Conservation (phyloP, 2,888 invertebrate species). For the Cephus spinipes region DNA sequence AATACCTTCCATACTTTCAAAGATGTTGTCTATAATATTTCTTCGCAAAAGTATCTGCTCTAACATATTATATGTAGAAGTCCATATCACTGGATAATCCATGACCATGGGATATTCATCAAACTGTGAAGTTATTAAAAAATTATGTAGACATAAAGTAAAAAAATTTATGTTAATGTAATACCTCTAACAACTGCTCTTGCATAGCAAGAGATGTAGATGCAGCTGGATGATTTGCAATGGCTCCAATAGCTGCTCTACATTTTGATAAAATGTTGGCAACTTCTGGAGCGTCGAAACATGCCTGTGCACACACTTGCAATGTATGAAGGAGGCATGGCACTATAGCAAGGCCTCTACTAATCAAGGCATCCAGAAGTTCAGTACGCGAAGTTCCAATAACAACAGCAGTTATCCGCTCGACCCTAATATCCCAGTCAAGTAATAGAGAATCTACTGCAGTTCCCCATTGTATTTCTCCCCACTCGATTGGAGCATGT, state of each 20-base stretch:
- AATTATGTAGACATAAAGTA: neutral
- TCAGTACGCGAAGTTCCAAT: conserved; percentile 43
- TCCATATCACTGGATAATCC: conserved; percentile 50
- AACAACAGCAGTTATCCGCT: conserved; percentile 50
- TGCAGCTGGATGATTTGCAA: conserved; percentile 38
- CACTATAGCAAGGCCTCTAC: conserved; percentile 44
- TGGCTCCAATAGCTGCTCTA: conserved; percentile 42
- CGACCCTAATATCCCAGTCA: conserved; percentile 50
- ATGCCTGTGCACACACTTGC: conserved; percentile 44
- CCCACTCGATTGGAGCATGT: conserved; percentile 43
- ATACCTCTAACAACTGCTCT: conserved; percentile 35
- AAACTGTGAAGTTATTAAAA: conserved; percentile 6
- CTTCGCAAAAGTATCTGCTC: conserved; percentile 46
- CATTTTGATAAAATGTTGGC: conserved; percentile 46
- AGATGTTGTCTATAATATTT: conserved; percentile 35
- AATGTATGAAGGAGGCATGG: conserved; percentile 56
- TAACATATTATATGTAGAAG: conserved; percentile 54
- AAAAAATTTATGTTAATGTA: neutral
- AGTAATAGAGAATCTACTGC: conserved; percentile 46
- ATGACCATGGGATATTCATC: conserved; percentile 23
- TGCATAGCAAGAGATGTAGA: conserved; percentile 42
- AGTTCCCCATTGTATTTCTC: conserved; percentile 42
- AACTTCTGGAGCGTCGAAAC: conserved; percentile 47
- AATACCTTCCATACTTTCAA: conserved; percentile 42
- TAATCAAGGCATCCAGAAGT: conserved; percentile 41